Evolutionary conservation across 30 jellyfish, hydroid and myxozoan species (phyloP).

Genomic region (Clytia hemisphaerica): DNA sequence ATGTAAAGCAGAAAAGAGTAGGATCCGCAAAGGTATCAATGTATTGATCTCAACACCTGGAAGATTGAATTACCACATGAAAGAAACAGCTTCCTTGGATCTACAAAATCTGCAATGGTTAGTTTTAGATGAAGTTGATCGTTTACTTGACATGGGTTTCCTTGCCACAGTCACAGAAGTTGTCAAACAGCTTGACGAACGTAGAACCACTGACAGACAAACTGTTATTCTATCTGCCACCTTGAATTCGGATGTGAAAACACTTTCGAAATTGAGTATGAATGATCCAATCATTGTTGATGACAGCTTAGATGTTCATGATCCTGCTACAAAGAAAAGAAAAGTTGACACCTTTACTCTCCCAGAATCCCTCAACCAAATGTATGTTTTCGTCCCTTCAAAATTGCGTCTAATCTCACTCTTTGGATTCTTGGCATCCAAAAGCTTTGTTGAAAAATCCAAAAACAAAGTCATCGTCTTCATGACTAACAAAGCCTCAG

Average conservation of each 20-base stretch:
- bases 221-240: slow-evolving; percentile 89
- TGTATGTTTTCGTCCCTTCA: slow-evolving; percentile 77
- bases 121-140: slow-evolving; percentile 94
- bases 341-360: slow-evolving; percentile 4
- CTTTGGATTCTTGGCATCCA: slow-evolving; percentile 8
- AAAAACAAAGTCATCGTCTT: slow-evolving; percentile 67
- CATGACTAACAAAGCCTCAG: slow-evolving; percentile 61
- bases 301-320: background rate
- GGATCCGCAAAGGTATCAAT: slow-evolving; percentile 92
- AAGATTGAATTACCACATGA: slow-evolving; percentile 75
- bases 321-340: background rate
- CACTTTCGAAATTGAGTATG: slow-evolving; percentile 58
- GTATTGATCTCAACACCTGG: slow-evolving; percentile 95
- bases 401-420: slow-evolving; percentile 73
- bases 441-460: background rate
- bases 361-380: slow-evolving; percentile 66
- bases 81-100: slow-evolving; percentile 68
- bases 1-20: slow-evolving; percentile 84
- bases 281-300: slow-evolving; percentile 53
- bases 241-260: slow-evolving; percentile 43
- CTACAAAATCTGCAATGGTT: slow-evolving; percentile 32
- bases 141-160: slow-evolving; percentile 87
- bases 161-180: slow-evolving; percentile 50
- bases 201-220: slow-evolving; percentile 38
- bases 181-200: slow-evolving; percentile 18